Percentiles rank a stretch among this genome's conserved stretches.
These are phyloP conservation scores for Palythoa heliodiscus DNA, from an alignment of 92 coral and sea anemone species.

Conservation along the genomic window DNA sequence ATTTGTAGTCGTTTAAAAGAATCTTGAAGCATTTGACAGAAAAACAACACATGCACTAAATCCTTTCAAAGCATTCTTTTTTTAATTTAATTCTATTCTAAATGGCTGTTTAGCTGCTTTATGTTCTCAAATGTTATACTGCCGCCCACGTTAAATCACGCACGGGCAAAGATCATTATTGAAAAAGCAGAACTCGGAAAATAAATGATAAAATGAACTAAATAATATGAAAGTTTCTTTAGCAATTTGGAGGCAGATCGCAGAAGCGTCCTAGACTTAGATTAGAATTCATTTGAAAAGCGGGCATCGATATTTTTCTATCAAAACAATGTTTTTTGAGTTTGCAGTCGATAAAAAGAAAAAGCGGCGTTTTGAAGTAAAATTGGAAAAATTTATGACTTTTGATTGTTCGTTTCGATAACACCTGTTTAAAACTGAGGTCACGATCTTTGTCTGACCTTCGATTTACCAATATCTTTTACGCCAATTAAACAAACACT, in stretches of 20 bases:
- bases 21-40: not conserved
- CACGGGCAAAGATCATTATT: too few relatives aligned
- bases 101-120: not conserved
- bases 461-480: not conserved
- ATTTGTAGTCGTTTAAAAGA: constrained; percentile 1
- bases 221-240: not conserved
- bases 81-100: not conserved
- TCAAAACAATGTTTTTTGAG: not conserved
- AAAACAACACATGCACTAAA: not conserved
- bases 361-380: not conserved
- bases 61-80: not conserved
- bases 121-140: not conserved
- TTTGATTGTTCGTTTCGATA: constrained; percentile 14
- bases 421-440: constrained; percentile 3
- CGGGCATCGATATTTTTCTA: not conserved
- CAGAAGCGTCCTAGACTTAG: not conserved
- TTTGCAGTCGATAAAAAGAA: not conserved
- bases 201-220: too few relatives aligned
- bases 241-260: not conserved
- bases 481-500: constrained; percentile 10
- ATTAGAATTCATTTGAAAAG: not conserved
- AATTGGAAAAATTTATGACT: not conserved
- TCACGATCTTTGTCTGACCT: constrained; percentile 9
- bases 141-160: not conserved
- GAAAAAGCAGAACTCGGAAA: not conserved